phyloP scores from a whole-genome alignment of 2,113 vertebrate species.

The Orycteropus afer region DNA sequence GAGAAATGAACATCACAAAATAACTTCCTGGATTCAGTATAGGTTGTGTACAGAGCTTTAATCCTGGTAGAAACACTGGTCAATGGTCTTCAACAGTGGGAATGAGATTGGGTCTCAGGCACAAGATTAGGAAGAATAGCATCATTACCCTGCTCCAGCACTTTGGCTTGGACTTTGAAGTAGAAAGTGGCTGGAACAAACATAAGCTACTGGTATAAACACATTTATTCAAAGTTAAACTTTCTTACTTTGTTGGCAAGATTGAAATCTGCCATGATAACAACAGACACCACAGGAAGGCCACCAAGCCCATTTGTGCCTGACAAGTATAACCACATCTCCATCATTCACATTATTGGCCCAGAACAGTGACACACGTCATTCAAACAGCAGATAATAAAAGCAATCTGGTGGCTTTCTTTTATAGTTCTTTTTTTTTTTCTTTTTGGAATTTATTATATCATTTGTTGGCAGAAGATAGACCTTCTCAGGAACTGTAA shows the following conservation, averaged over 20 bases:
- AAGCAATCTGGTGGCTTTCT: background rate
- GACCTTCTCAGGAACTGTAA: slow-evolving; percentile 41
- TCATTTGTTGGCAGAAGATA: background rate
- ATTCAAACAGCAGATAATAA: background rate
- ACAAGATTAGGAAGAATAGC: background rate
- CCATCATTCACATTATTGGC: background rate
- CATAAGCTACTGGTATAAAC: background rate
- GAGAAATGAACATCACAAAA: slow-evolving; percentile 48
- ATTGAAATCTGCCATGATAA: background rate
- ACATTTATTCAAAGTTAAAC: background rate
- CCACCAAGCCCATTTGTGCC: background rate
- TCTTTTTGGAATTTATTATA: slow-evolving; percentile 41
- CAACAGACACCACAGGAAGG: background rate
- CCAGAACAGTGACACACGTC: background rate
- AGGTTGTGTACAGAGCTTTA: background rate
- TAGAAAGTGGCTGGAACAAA: background rate
- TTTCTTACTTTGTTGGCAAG: background rate
- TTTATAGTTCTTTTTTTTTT: background rate
- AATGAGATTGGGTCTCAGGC: background rate
- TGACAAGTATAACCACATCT: background rate
- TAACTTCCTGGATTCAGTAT: background rate
- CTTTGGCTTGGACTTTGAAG: background rate
- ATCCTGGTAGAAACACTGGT: background rate
- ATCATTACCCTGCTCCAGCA: accelerated
- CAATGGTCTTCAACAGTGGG: background rate